These are phyloP conservation scores for Epiblema foenella DNA, from an alignment of 2,888 invertebrate species.

Conservation along the genomic window DNA sequence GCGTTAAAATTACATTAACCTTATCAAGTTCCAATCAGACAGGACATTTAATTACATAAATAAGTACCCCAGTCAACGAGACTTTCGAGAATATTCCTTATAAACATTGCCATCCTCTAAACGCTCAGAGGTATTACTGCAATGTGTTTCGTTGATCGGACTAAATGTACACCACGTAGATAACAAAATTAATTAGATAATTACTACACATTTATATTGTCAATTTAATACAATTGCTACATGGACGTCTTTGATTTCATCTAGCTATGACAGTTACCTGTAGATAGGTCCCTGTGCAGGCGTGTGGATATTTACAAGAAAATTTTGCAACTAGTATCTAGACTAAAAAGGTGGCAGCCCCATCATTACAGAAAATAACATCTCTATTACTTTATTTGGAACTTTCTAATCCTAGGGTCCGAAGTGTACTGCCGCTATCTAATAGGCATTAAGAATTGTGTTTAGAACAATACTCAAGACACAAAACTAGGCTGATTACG, in stretches of 20 bases:
- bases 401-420: no score
- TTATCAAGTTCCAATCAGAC: slow-evolving; percentile 32
- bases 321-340: background rate
- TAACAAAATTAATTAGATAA: slow-evolving; percentile 33
- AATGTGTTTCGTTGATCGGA: slow-evolving; percentile 4
- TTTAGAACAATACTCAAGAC: background rate
- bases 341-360: background rate
- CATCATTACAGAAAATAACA: background rate
- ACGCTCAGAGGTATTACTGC: background rate
- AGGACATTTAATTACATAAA: slow-evolving; percentile 26
- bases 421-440: background rate
- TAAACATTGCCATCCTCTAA: background rate
- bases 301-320: slow-evolving; percentile 8
- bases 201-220: slow-evolving; percentile 71
- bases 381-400: background rate
- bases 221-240: slow-evolving; percentile 73
- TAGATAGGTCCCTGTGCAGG: slow-evolving; percentile 24
- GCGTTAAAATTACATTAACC: slow-evolving; percentile 31
- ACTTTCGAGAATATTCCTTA: background rate
- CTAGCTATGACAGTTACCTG: slow-evolving; percentile 63
- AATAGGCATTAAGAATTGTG: background rate
- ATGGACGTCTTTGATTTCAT: slow-evolving; percentile 80
- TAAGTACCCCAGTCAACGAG: slow-evolving; percentile 9
- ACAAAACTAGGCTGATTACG: background rate
- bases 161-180: slow-evolving; percentile 18